Conservation (phyloP, 1,140 invertebrate genomes). For the Drosophila insularis region DNA sequence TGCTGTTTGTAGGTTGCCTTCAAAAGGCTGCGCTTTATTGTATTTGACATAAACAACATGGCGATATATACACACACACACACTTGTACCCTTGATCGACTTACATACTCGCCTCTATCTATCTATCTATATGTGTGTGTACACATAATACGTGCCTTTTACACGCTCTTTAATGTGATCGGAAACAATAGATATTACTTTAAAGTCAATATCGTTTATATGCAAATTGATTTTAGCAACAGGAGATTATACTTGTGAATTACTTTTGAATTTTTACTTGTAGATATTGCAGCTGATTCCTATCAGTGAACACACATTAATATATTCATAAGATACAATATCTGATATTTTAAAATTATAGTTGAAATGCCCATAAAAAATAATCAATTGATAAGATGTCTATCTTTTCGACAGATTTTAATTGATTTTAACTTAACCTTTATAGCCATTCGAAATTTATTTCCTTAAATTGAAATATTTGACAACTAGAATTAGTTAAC, state of each 20-base stretch:
- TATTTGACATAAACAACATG: slow-evolving; percentile 22
- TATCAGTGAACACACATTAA: too few relatives aligned
- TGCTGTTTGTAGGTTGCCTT: slow-evolving; percentile 3
- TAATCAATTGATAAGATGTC: too few relatives aligned
- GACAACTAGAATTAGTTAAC: too few relatives aligned
- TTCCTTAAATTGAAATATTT: too few relatives aligned
- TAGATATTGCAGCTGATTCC: not conserved
- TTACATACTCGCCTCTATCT: slow-evolving; percentile 32
- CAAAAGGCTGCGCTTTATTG: slow-evolving; percentile 46
- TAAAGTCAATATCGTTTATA: slow-evolving; percentile 25
- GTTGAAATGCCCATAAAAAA: too few relatives aligned
- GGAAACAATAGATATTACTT: slow-evolving; percentile 44
- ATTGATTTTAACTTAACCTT: too few relatives aligned
- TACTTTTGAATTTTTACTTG: slow-evolving; percentile 15
- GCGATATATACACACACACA: not conserved
- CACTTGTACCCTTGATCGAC: slow-evolving; percentile 50
- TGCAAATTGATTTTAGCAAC: slow-evolving; percentile 31
- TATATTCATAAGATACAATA: too few relatives aligned
- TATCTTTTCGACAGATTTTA: too few relatives aligned
- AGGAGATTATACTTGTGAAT: slow-evolving; percentile 22
- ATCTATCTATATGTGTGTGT: not conserved
- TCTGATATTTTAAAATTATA: too few relatives aligned
- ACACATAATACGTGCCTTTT: slow-evolving; percentile 32
- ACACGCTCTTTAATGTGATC: slow-evolving; percentile 57
- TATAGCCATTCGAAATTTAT: too few relatives aligned